Conservation (phyloP, 1,140 invertebrate genomes). For the Meteorus sp. region DNA sequence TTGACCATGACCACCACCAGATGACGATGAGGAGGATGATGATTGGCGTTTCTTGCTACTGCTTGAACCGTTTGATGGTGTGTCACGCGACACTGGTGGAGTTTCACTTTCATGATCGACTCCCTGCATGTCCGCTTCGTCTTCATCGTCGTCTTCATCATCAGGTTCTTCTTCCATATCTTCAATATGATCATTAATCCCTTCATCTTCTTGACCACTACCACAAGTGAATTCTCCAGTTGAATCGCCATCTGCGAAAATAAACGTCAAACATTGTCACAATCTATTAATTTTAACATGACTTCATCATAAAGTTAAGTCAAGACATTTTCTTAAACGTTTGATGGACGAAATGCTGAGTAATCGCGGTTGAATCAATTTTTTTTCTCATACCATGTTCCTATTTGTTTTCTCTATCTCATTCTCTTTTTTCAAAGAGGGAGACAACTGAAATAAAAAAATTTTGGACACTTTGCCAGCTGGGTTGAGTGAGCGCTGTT, state of each 20-base stretch:
- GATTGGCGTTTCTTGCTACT: conserved; percentile 66
- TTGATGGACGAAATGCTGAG: not conserved
- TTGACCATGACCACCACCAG: conserved; percentile 36
- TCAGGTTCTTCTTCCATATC: conserved; percentile 51
- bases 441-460: too few species aligned
- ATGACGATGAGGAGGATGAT: conserved; percentile 47
- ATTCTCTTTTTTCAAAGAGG: too few species aligned
- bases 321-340: not conserved
- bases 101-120: conserved; percentile 39
- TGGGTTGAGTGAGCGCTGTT: conserved; percentile 15
- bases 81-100: conserved; percentile 36
- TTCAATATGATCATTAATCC: conserved; percentile 41
- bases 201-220: conserved; percentile 55
- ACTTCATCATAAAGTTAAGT: too few species aligned
- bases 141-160: conserved; percentile 53
- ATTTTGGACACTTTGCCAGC: conserved; percentile 14
- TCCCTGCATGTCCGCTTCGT: conserved; percentile 45
- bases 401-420: not conserved
- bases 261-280: too few species aligned
- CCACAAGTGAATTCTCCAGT: conserved; percentile 54
- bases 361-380: not conserved
- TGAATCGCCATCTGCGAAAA: conserved; percentile 53
- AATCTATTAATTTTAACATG: too few species aligned
- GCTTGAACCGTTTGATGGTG: conserved; percentile 44
- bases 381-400: not conserved